These are phyloP conservation scores for Bellardia pandia DNA, from an alignment of 2,888 invertebrate genomes.

Conservation along the genomic window DNA sequence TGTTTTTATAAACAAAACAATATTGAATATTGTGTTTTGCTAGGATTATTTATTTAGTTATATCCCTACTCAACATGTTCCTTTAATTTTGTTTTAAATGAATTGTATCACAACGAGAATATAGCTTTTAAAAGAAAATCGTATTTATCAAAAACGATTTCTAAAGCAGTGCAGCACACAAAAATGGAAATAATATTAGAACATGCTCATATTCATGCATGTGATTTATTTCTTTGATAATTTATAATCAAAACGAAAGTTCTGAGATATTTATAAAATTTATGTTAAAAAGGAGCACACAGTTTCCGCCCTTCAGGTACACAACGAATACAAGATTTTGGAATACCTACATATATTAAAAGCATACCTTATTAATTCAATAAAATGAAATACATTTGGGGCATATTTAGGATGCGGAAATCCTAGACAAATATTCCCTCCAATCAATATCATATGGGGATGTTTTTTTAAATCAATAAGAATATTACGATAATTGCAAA, in stretches of 20 bases:
- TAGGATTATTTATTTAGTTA: too few relatives aligned
- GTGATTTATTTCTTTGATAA: background rate
- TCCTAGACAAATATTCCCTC: slow-evolving; percentile 28
- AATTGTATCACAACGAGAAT: too few relatives aligned
- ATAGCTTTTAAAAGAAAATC: too few relatives aligned
- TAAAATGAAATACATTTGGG: background rate
- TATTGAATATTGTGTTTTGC: too few relatives aligned
- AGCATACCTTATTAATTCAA: slow-evolving; percentile 15
- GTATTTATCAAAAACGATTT: too few relatives aligned
- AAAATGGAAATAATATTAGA: too few relatives aligned
- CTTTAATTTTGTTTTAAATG: too few relatives aligned
- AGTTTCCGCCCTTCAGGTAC: background rate
- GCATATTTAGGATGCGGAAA: slow-evolving; percentile 11
- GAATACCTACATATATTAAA: slow-evolving; percentile 48
- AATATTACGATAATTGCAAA: background rate
- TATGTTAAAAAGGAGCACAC: background rate
- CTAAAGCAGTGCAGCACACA: too few relatives aligned
- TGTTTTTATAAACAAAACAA: too few relatives aligned
- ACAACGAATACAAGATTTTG: slow-evolving; percentile 25
- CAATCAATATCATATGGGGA: slow-evolving; percentile 1
- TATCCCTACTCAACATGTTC: too few relatives aligned
- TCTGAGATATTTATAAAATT: background rate
- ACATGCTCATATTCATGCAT: background rate
- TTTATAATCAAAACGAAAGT: slow-evolving; percentile 23
- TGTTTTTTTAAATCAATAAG: background rate